Evolutionary conservation across 2,797 vertebrate genomes (phyloP).

Genomic region (Luscinia megarhynchos): DNA sequence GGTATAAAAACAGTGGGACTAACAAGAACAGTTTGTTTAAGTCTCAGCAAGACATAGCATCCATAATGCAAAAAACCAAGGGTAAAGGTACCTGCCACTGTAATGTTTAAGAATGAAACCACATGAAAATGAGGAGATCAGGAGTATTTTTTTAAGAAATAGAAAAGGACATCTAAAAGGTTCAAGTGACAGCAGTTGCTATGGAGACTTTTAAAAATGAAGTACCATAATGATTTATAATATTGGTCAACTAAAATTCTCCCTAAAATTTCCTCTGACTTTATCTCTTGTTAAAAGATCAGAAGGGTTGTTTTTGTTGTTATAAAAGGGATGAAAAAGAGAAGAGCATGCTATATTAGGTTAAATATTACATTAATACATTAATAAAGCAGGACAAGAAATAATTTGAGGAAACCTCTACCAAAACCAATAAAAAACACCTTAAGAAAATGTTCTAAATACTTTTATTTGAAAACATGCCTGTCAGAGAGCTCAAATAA

Average conservation of each 20-base stretch:
- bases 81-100: neutral
- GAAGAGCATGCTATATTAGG: neutral
- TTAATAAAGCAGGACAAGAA: neutral
- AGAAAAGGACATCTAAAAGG: neutral
- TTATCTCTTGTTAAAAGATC: neutral
- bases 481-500: neutral
- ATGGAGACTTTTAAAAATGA: neutral
- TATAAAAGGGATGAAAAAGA: neutral
- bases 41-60: neutral
- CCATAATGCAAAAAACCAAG: neutral
- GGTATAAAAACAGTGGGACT: neutral
- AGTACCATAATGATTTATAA: neutral
- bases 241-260: neutral
- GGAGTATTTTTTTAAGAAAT: neutral
- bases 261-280: neutral
- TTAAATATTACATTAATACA: neutral
- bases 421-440: neutral
- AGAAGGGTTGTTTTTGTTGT: neutral
- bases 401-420: neutral
- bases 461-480: neutral
- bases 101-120: neutral
- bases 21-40: neutral
- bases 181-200: neutral
- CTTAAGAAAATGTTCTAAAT: neutral
- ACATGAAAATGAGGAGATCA: neutral